A percentile compares a stretch with the other conserved stretches of the same genome.
phyloP scores from a whole-genome alignment of 2,888 invertebrate species.

The Philereme vetulata region DNA sequence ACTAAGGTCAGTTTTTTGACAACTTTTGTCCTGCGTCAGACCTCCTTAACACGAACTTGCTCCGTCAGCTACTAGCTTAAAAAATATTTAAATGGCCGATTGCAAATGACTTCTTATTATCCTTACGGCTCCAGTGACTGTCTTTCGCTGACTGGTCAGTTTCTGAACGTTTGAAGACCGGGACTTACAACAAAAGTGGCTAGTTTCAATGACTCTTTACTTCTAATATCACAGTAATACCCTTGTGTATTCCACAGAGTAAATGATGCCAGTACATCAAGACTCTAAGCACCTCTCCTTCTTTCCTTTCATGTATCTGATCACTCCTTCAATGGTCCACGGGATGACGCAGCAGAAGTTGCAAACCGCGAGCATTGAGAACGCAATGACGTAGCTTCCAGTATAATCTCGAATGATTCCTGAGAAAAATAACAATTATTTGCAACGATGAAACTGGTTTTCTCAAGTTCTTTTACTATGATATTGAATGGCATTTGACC shows the following conservation, averaged over 20 bases:
- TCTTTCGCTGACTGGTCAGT: too few species aligned
- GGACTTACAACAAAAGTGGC: constrained; percentile 2
- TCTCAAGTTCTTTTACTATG: too few species aligned
- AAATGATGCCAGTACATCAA: constrained; percentile 26
- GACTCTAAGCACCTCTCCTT: constrained; percentile 34
- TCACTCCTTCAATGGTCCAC: constrained; percentile 83
- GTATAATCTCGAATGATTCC: constrained; percentile 85
- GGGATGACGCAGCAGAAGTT: constrained; percentile 85
- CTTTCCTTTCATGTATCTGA: constrained; percentile 47
- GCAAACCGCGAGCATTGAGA: constrained; percentile 83
- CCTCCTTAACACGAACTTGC: too few species aligned
- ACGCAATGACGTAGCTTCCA: constrained; percentile 83
- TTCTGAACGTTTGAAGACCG: too few species aligned
- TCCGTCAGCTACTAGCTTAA: too few species aligned
- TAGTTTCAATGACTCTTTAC: constrained; percentile 10
- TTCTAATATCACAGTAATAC: constrained; percentile 37
- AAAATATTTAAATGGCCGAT: too few species aligned
- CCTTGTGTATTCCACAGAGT: constrained; percentile 15
- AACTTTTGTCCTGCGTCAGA: too few species aligned
- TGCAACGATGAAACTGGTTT: background rate
- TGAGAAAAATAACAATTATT: constrained; percentile 52
- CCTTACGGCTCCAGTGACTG: too few species aligned
- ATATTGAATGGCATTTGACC: too few species aligned
- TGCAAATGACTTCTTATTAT: too few species aligned
- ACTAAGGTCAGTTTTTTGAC: too few species aligned